phyloP scores from a whole-genome alignment of 2,888 invertebrate species.

The Tetranychus piercei region DNA sequence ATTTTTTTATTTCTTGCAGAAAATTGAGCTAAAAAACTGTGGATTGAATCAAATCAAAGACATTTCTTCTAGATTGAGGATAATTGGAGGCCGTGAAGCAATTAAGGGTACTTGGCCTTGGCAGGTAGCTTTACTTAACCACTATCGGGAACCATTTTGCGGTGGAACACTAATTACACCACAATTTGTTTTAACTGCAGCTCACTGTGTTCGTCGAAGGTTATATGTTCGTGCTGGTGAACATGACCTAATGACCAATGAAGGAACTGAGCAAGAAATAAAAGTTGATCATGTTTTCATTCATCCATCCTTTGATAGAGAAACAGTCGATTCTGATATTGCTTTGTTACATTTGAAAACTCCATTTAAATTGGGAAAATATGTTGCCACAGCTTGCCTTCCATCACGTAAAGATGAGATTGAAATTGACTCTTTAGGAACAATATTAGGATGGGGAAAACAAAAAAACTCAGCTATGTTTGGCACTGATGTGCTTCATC shows the following conservation, averaged over 20 bases:
- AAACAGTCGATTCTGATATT: constrained; percentile 79
- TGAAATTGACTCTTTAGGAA: constrained; percentile 48
- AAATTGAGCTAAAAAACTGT: constrained; percentile 18
- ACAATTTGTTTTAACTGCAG: constrained; percentile 67
- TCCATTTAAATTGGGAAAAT: constrained; percentile 32
- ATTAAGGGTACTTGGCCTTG: constrained; percentile 74
- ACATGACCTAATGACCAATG: constrained; percentile 54
- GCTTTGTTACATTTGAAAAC: constrained; percentile 53
- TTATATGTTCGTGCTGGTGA: constrained; percentile 66
- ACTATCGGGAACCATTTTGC: constrained; percentile 61
- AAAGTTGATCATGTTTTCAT: constrained; percentile 49
- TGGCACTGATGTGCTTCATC: constrained; percentile 64
- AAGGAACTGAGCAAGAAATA: constrained; percentile 58
- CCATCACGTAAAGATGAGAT: constrained; percentile 51
- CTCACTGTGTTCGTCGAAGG: constrained; percentile 60
- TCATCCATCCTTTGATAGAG: constrained; percentile 67
- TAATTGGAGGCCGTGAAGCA: constrained; percentile 67
- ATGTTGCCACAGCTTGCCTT: constrained; percentile 54
- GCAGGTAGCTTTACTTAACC: constrained; percentile 72
- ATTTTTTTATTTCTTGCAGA: neutral
- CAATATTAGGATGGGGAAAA: constrained; percentile 73
- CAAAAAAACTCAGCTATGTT: constrained; percentile 22
- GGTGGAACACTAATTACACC: constrained; percentile 65
- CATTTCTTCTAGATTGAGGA: constrained; percentile 39
- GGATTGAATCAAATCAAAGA: constrained; percentile 19